phyloP scores from a whole-genome alignment of 2,113 vertebrate species.

The Caloenas nicobarica region DNA sequence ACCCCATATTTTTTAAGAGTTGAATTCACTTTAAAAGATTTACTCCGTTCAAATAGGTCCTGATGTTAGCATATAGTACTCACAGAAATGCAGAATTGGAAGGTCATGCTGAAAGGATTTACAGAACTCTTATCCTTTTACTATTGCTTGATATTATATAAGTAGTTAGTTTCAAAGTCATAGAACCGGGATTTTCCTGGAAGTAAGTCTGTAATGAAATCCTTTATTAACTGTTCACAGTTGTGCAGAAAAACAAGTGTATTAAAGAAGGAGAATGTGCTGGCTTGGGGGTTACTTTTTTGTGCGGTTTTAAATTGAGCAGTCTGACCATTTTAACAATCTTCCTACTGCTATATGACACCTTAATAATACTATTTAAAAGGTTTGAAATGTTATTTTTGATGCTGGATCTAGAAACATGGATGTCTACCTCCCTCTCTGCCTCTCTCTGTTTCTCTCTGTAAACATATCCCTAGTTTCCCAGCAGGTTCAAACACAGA shows the following conservation, averaged over 20 bases:
- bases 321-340: slow-evolving; percentile 26
- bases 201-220: slow-evolving; percentile 9
- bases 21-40: not conserved
- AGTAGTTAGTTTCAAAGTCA: not conserved
- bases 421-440: slow-evolving; percentile 29
- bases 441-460: slow-evolving; percentile 57
- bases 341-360: slow-evolving; percentile 17
- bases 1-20: not conserved
- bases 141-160: not conserved
- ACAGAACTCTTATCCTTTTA: not conserved
- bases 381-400: slow-evolving; percentile 64
- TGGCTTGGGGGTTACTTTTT: not conserved
- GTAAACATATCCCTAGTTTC: slow-evolving; percentile 71
- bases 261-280: not conserved
- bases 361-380: slow-evolving; percentile 61
- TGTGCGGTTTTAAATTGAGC: slow-evolving; percentile 35
- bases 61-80: not conserved
- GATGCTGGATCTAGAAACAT: slow-evolving; percentile 41
- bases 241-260: not conserved
- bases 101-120: not conserved
- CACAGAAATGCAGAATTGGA: not conserved
- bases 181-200: not conserved
- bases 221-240: not conserved
- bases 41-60: not conserved
- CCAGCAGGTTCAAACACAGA: slow-evolving; percentile 80